Evolutionary conservation across 2,113 vertebrate genomes (phyloP).

Genomic region (Tragelaphus scriptus): DNA sequence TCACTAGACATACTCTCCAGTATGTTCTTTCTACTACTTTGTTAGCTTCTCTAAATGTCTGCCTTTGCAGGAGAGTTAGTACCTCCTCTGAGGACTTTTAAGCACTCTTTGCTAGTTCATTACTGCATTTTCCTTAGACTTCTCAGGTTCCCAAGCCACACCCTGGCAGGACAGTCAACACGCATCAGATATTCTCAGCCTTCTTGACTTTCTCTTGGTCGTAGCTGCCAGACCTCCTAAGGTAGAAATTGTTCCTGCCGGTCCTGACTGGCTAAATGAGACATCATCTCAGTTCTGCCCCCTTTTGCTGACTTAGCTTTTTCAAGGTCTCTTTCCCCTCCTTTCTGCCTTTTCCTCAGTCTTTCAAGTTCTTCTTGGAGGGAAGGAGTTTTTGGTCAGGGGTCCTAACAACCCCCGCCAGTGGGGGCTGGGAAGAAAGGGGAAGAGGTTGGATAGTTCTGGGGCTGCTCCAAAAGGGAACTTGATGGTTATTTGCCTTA

Average conservation of each 20-base stretch:
- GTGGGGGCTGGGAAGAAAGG: neutral
- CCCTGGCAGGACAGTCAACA: neutral
- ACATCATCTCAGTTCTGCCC: neutral
- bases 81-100: neutral
- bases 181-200: neutral
- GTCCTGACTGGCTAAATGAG: neutral
- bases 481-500: neutral
- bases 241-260: neutral
- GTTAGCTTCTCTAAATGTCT: neutral
- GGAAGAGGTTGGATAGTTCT: neutral
- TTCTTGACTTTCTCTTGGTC: neutral
- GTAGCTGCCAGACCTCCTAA: neutral
- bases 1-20: neutral
- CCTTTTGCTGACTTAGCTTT: neutral
- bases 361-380: neutral
- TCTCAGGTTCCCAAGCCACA: constrained; percentile 4
- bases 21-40: neutral
- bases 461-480: neutral
- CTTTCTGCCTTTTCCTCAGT: neutral
- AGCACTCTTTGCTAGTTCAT: neutral
- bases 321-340: neutral
- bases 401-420: neutral
- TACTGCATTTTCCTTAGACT: neutral
- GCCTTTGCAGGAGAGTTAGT: neutral
- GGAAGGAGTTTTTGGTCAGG: neutral